These are phyloP conservation scores for Colaptes auratus DNA, from an alignment of 2,113 vertebrate species.

Conservation along the genomic window DNA sequence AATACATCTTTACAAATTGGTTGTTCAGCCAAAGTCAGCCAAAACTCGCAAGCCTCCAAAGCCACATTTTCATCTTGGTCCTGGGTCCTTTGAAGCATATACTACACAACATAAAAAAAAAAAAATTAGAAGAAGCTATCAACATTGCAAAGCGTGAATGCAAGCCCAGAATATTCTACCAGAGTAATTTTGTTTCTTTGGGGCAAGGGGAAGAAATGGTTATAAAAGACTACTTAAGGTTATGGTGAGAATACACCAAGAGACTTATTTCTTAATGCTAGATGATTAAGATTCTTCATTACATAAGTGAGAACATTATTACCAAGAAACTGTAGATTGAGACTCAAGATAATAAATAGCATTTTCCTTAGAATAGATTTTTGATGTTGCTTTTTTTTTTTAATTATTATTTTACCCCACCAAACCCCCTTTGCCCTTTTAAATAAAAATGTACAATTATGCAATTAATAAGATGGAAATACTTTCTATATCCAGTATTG, in stretches of 20 bases:
- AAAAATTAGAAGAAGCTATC: neutral
- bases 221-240: neutral
- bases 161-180: neutral
- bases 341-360: neutral
- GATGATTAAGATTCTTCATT: neutral
- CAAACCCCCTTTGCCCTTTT: neutral
- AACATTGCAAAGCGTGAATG: neutral
- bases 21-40: slow-evolving; percentile 94
- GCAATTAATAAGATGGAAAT: neutral
- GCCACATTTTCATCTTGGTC: slow-evolving; percentile 97
- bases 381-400: neutral
- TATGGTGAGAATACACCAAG: neutral
- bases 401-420: neutral
- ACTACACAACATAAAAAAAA: slow-evolving; percentile 73
- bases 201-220: neutral
- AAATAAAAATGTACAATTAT: neutral
- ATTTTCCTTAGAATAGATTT: neutral
- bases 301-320: neutral
- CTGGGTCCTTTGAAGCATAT: slow-evolving; percentile 95
- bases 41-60: slow-evolving; percentile 96
- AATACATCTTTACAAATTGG: slow-evolving; percentile 96
- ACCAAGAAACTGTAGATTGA: neutral
- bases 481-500: neutral
- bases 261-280: neutral
- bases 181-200: slow-evolving; percentile 16